Base-by-base conservation (phyloP, 2,113 vertebrate genomes). In the Sinocyclocheilus rhinocerous region DNA sequence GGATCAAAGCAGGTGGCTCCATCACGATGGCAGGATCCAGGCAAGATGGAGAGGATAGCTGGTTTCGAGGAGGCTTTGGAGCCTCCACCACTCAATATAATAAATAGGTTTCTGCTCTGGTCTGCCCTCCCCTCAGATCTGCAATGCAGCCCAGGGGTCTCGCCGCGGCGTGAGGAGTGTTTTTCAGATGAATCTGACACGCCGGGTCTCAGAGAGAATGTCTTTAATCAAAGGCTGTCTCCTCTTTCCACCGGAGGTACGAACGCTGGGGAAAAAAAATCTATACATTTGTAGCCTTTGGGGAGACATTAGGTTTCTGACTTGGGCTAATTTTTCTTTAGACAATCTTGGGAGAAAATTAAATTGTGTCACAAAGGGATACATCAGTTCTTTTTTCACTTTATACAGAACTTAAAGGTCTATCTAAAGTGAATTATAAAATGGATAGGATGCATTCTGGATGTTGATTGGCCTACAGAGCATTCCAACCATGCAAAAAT, bases 181-280 rank as follows among this genome's bases (percentile, higher is more conserved):
- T 86, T 86, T 61, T 45, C 52, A 76, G 78, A 81, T 11, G 39
- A 81, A 48, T 65, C 59, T 24, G 59, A 81, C 79, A 48, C 15
- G 4, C 10, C 33, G 33, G 52, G 24, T 39, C 52, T 70, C 50
- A 22, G 26, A 50, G 48, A 57, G 79, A 73, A 26, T 70, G 73
- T 61, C 70, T 78, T 89, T 87, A 87, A 89, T 87, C 88, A 87
- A 85, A 87, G 48, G 45, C 72, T 33, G 75, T 84, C 81, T 59
- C 45, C 9, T 45, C 33, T 20, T 76, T 63, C 69, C 73, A 77
- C 57, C n/a, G 4, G 69, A 22, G 22, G 52, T 20, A 18, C 9
- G 10, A 26, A 73, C 18, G 6, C n/a, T 50, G 75, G 15, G 55
- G 2, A 33, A 3, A 18, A 8, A n/a, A 26, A 63, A 85, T 52